Conservation (phyloP, 2,113 vertebrate species). For the Nothocercus julius region DNA sequence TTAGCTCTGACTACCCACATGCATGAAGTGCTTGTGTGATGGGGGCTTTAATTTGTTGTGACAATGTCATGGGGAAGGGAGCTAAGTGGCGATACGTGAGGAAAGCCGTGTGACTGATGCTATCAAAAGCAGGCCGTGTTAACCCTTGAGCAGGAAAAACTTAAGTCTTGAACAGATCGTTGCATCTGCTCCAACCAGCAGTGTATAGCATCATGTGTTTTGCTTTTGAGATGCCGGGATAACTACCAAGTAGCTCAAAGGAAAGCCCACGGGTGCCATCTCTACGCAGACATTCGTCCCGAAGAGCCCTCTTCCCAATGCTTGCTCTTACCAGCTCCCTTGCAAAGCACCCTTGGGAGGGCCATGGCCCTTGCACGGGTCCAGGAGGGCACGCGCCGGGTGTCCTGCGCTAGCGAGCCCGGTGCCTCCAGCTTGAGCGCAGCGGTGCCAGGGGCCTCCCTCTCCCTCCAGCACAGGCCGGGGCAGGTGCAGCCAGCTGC, state of each 20-base stretch:
- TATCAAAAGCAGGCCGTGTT: neutral
- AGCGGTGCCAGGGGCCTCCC: neutral
- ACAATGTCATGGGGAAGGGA: conserved; percentile 14
- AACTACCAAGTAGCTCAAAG: neutral
- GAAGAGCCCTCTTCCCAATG: neutral
- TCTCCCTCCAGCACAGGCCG: neutral
- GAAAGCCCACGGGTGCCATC: neutral
- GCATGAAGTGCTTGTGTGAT: neutral
- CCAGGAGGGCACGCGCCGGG: neutral
- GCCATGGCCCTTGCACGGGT: neutral
- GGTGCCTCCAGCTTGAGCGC: neutral
- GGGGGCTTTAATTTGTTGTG: conserved; percentile 49
- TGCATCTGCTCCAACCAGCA: neutral
- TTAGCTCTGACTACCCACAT: conserved; percentile 57
- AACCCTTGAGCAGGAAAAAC: neutral
- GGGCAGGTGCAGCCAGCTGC: neutral
- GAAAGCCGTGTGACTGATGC: neutral
- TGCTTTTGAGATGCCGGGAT: neutral
- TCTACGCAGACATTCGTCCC: neutral
- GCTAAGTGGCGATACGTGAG: conserved; percentile 1
- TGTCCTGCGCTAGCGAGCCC: neutral
- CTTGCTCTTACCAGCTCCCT: neutral
- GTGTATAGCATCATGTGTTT: neutral
- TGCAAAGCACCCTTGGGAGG: neutral
- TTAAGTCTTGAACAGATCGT: neutral